Percentiles rank a stretch among this genome's conserved stretches.
Evolutionary conservation across 2,797 vertebrate species (phyloP).

Genomic region (Microctenopoma stevenorrisi): DNA sequence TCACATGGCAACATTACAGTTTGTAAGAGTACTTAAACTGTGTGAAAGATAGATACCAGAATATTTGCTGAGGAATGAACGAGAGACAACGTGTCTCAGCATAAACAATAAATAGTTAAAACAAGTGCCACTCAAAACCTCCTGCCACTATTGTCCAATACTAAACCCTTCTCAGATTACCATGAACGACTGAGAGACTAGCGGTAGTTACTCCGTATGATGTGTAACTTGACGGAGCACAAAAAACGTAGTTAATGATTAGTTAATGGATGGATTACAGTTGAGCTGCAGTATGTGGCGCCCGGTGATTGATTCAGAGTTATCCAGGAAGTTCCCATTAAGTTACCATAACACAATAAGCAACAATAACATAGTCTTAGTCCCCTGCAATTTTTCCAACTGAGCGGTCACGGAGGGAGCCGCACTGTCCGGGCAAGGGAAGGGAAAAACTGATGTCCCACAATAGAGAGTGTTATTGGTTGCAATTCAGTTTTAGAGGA

Average conservation of each 20-base stretch:
- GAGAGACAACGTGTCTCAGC: no score
- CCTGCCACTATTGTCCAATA: neutral
- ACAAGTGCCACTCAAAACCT: no score
- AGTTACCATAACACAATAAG: neutral
- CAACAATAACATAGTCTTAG: neutral
- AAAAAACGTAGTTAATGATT: no score
- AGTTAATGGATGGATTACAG: no score
- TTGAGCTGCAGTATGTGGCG: neutral
- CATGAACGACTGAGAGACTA: no score
- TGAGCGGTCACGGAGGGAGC: neutral
- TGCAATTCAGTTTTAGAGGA: conserved; percentile 27
- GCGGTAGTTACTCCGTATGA: no score
- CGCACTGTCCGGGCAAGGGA: neutral
- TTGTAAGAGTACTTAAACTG: neutral
- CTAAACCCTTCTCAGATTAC: no score
- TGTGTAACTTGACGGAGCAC: no score
- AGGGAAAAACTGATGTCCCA: neutral
- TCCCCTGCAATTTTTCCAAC: neutral
- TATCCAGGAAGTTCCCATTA: neutral
- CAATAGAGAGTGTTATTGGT: conserved; percentile 27
- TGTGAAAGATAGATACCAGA: neutral
- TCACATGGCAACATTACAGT: no score
- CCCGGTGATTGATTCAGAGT: neutral
- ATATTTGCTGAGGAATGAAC: no score
- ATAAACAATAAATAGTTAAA: no score